Evolutionary conservation across 2,888 invertebrate genomes (phyloP).

Genomic region (Lapara coniferarum): DNA sequence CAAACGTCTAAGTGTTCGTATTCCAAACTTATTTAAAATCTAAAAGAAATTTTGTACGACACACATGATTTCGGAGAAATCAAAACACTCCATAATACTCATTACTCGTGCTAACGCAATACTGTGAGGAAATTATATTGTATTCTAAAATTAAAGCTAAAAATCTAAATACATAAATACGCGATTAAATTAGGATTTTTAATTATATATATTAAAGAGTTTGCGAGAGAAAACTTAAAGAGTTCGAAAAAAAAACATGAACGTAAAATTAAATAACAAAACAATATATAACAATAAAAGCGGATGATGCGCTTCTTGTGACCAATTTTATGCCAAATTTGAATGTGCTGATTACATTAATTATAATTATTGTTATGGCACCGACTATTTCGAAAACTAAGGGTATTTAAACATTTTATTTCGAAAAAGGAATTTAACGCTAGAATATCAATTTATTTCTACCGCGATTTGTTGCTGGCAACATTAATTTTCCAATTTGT

Average conservation of each 20-base stretch:
- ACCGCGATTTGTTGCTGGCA: neutral
- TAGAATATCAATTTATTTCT: slow-evolving; percentile 8
- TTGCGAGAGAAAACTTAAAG: slow-evolving; percentile 54
- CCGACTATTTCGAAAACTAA: slow-evolving; percentile 22
- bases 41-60: slow-evolving; percentile 45
- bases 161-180: slow-evolving; percentile 77
- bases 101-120: slow-evolving; percentile 56
- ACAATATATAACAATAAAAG: slow-evolving; percentile 75
- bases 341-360: neutral
- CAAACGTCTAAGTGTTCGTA: slow-evolving; percentile 29
- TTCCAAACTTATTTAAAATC: slow-evolving; percentile 44
- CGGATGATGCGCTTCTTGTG: slow-evolving; percentile 14
- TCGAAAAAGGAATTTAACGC: neutral
- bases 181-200: slow-evolving; percentile 60
- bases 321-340: slow-evolving; percentile 19
- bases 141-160: slow-evolving; percentile 73
- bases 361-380: slow-evolving; percentile 21
- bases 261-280: slow-evolving; percentile 81
- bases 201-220: slow-evolving; percentile 52
- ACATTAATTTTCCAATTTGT: slow-evolving; percentile 5
- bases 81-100: slow-evolving; percentile 69
- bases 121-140: slow-evolving; percentile 57
- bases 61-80: slow-evolving; percentile 40
- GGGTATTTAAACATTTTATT: neutral
- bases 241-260: slow-evolving; percentile 60